Conservation (phyloP, 2,113 vertebrate species). For the Psammodynastes pulverulentus region DNA sequence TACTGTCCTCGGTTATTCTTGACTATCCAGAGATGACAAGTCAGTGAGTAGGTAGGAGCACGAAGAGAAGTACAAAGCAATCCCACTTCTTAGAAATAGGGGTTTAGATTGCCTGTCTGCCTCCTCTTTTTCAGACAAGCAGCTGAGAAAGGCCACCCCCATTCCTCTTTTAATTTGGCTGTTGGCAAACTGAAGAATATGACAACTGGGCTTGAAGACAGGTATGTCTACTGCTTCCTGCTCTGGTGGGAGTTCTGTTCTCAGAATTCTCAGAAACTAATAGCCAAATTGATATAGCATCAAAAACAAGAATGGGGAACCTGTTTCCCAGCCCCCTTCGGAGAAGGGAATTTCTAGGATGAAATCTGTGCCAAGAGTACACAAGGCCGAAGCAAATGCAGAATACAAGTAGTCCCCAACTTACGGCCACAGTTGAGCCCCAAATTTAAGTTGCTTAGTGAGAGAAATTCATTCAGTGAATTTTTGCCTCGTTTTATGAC, state of each 20-base stretch:
- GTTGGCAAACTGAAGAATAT: slow-evolving; percentile 56
- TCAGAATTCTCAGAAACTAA: background rate
- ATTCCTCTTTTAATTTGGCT: slow-evolving; percentile 56
- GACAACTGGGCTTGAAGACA: slow-evolving; percentile 10
- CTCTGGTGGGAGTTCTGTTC: background rate
- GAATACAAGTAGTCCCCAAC: background rate
- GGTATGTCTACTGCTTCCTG: slow-evolving; percentile 35
- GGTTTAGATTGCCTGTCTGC: background rate
- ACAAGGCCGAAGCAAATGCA: background rate
- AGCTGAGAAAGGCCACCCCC: slow-evolving; percentile 46
- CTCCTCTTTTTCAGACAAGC: slow-evolving; percentile 43
- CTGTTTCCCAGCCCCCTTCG: background rate
- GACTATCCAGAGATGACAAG: background rate
- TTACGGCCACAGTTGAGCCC: background rate
- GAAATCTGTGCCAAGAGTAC: background rate
- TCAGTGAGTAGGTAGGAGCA: background rate
- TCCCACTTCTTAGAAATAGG: background rate
- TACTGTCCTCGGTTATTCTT: background rate
- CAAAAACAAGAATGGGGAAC: background rate
- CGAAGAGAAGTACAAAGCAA: background rate
- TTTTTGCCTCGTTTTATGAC: background rate
- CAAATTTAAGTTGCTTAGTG: background rate
- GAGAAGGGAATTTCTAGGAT: background rate
- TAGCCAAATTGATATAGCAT: background rate
- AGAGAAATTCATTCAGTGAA: background rate